Evolutionary conservation across 64 coral and sea anemone species (phyloP), one percentile per base, ranked within the genome.

Genomic region (Cladopsammia gracilis): DNA sequence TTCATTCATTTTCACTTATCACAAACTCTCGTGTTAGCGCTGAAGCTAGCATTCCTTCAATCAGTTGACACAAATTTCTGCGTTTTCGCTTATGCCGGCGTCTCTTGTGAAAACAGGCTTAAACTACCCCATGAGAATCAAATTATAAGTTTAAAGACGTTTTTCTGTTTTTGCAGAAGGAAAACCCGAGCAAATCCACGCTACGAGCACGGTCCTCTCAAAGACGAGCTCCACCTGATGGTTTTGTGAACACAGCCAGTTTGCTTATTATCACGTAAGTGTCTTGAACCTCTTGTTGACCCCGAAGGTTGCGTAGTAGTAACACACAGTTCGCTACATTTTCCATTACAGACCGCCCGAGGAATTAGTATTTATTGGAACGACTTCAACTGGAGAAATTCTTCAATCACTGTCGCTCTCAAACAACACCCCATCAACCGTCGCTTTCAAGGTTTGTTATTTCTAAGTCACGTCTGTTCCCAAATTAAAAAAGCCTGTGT

Each of bases 401-500:
- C 87, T 97, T 56, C 92, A 97, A 90, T 64, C 92, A 46, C 79
- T 97, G 58, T 91, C 88, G n/a, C 71, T 97, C 9, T 65, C 91
- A 13, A 97, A 94, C 42, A 91, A 77, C 75, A 82, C 95, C 19
- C 26, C 76, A 44, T 71, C 45, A 13, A 43, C 82, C 13, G 89
- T 97, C 19, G 95, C 95, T 20, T 97, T 94, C 25, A 94, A 97
- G 95, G 95, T 97, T 75, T 26, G 70, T 4, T 54, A 10, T 20
- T 89, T 69, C 8, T 62, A 20, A 19, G 58, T 24, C 50, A 14
- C 10, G 1, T n/a, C 53, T 56, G 53, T 56, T 56, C 12, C 34
- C 34, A 34, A 34, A 34, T 34, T 34, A 34, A 34, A 34, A 34
- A 34, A 34, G 34, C 34, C 34, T 34, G 34, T 34, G 34, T 34